Conservation (phyloP, 2,888 invertebrate genomes). For the Adela reaumurella region DNA sequence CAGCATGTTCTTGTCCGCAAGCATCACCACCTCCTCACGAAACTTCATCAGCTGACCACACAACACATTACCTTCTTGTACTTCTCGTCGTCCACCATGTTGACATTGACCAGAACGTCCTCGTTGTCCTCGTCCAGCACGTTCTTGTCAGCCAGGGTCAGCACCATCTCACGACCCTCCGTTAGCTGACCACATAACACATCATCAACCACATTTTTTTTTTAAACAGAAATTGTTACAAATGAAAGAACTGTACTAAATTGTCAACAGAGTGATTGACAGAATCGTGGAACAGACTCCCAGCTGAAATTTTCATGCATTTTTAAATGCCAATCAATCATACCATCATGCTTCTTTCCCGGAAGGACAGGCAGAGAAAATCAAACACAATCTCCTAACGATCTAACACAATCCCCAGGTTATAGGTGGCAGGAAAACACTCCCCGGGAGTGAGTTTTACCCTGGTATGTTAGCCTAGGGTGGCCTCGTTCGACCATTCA, state of each 20-base stretch:
- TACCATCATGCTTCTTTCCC: too few species aligned
- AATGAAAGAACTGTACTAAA: not conserved
- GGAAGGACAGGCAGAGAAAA: too few species aligned
- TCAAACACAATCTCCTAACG: too few species aligned
- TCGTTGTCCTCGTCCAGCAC: conserved; percentile 80
- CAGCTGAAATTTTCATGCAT: too few species aligned
- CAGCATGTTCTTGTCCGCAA: too few species aligned
- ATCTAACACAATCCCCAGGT: too few species aligned
- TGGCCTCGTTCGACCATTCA: too few species aligned
- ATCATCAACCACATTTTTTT: not conserved
- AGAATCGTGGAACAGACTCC: not conserved
- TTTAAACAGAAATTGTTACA: not conserved
- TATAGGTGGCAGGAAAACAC: too few species aligned
- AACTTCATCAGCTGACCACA: conserved; percentile 23
- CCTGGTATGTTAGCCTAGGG: too few species aligned
- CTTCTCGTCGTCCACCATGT: conserved; percentile 80
- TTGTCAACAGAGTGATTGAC: not conserved
- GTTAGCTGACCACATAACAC: conserved; percentile 30
- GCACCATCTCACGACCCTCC: conserved; percentile 81
- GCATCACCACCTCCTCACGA: too few species aligned
- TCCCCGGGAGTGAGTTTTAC: too few species aligned
- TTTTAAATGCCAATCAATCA: too few species aligned
- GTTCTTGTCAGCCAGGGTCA: conserved; percentile 91
- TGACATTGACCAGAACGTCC: conserved; percentile 90
- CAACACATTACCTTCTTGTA: conserved; percentile 62